Base-by-base conservation (phyloP, 2,888 invertebrate species). In the Drosophila pseudotalamancana region DNA sequence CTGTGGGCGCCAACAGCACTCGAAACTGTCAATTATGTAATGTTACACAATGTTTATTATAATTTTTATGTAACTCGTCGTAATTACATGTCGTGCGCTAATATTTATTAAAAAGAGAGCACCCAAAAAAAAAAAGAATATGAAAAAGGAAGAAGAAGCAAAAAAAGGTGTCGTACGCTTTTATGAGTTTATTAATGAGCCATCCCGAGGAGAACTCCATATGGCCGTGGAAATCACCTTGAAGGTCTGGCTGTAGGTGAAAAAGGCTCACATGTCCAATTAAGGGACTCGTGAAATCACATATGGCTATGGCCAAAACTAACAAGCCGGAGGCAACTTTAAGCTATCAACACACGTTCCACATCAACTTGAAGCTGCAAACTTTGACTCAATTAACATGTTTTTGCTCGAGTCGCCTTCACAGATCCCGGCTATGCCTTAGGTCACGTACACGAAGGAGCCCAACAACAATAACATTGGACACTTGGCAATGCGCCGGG, bases 11-110 rank as follows among this genome's bases (percentile, higher is more conserved):
- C 49, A 19, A 49, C 37, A 57, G 55, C 78, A 77, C 85, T 84
- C 82, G 75, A 81, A 82, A 79, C 81, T 82, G 81, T 82, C 81
- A 82, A 82, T 82, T 82, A 82, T 85, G 73, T 69, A 77, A 79
- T 79, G 81, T 82, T 82, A 73, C 72, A 85, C 83, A 73, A 82
- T 82, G 82, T 85, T 82, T 82, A 87, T 86, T 83, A 79, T 83
- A 80, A 77, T 83, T 77, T 74, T 79, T 77, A 77, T 77, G 77
- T 75, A 61, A 70, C 77, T 49, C 62, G 39, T 45, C 79, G 83
- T 77, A 77, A 77, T 77, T 77, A 77, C 77, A 82, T 82, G 77
- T 78, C 77, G 66, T 82, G 75, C 62, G 77, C 77, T 77, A 77
- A 77, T 77, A 77, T 77, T 77, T 77, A 77, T 77, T 79, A 78